Conservation (phyloP, 2,888 invertebrate species). For the Cloeon dipterum region DNA sequence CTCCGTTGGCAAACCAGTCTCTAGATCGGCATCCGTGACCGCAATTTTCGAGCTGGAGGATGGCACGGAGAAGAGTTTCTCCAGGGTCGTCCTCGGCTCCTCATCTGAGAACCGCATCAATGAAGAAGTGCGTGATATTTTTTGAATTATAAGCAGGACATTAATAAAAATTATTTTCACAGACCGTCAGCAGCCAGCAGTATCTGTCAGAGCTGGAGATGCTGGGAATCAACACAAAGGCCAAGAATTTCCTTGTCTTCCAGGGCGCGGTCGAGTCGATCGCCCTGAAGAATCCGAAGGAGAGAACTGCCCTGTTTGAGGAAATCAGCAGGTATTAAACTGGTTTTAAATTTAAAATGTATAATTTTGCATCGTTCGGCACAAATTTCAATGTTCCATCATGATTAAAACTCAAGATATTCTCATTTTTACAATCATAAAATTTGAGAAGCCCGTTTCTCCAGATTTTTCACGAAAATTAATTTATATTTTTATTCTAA, state of each 20-base stretch:
- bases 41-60: conserved; percentile 25
- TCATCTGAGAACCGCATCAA: conserved; percentile 90
- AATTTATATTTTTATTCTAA: too few species aligned
- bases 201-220: conserved; percentile 79
- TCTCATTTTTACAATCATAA: too few species aligned
- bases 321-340: conserved; percentile 80
- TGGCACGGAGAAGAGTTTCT: conserved; percentile 40
- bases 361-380: too few species aligned
- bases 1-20: conserved; percentile 27
- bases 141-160: too few species aligned
- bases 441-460: too few species aligned
- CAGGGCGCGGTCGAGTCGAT: conserved; percentile 99
- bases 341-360: too few species aligned
- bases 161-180: too few species aligned
- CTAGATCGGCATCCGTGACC: conserved; percentile 25
- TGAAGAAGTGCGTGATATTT: conserved; percentile 57
- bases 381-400: too few species aligned
- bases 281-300: conserved; percentile 99
- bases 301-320: conserved; percentile 89
- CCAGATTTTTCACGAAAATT: too few species aligned
- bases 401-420: too few species aligned
- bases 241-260: conserved; percentile 96
- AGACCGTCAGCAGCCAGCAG: conserved; percentile 61
- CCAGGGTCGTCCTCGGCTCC: conserved; percentile 70
- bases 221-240: conserved; percentile 93